Base-by-base conservation (phyloP, 35 echinoderm and acorn worm species). In the Lytechinus variegatus region DNA sequence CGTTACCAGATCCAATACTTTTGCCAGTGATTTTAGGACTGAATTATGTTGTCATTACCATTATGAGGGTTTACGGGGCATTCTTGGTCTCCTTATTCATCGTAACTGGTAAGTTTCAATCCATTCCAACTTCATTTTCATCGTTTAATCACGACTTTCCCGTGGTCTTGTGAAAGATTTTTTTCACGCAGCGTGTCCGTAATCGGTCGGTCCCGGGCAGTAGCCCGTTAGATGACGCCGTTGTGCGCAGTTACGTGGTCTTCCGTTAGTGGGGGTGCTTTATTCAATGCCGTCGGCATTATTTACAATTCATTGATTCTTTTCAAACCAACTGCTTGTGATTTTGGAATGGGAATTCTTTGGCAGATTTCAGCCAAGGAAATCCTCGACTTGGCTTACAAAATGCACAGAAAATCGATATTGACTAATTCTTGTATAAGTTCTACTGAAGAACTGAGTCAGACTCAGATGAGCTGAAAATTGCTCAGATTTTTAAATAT, bases 271-370 rank as follows among this genome's bases (percentile, higher is more conserved):
- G 61, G 61, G 61, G 61, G 13, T 58, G 56, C 24, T n/a, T 89
- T 89, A 33, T 51, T 89, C 52, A 53, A 51, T 89, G 87, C 87
- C 87, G 52, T 53, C 10, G 87, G 87, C 87, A 89, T 89, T 89
- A 89, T 89, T 89, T 89, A 89, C 87, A 89, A 89, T 89, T 89
- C 87, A 89, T 53, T 89, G 87, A 53, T 89, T 89, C 87, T 89
- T 51, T 89, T 89, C n/a, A 89, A 89, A 89, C n/a, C 28, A 53
- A 53, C 28, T 33, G 87, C 87, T 89, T 28, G 87, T 89, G 87
- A 89, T 89, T 89, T 89, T 89, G 87, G 87, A 89, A 89, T n/a
- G 87, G 87, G 87, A 89, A 89, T 89, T 89, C 87, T 89, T 89
- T 89, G 10, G 87, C 28, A 89, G 87, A 89, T 89, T 89, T 89